Percentiles rank a stretch among this genome's conserved stretches.
Evolutionary conservation across 2,797 vertebrate genomes (phyloP).

Genomic region (Sebastes iracundus): DNA sequence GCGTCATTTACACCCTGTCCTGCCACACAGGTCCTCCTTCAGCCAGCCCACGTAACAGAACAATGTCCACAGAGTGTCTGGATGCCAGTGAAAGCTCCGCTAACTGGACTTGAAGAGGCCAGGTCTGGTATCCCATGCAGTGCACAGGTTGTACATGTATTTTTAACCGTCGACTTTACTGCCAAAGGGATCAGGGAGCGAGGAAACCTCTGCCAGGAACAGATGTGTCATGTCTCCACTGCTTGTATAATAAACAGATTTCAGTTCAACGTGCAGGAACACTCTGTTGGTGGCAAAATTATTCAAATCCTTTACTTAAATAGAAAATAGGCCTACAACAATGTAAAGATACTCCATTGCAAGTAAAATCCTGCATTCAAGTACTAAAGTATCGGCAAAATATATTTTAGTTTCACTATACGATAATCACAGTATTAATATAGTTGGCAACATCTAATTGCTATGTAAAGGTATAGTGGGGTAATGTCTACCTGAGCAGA

Average conservation of each 20-base stretch:
- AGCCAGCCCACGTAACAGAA: slow-evolving; percentile 47
- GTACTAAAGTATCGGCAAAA: neutral
- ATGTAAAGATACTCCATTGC: neutral
- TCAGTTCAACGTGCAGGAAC: slow-evolving; percentile 9
- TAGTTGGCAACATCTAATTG: fast-evolving
- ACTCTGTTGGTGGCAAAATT: neutral
- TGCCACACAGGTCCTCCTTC: slow-evolving; percentile 66
- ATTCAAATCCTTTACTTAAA: neutral
- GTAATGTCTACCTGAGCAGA: too few relatives aligned
- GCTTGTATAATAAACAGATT: slow-evolving; percentile 56
- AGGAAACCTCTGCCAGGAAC: slow-evolving; percentile 67
- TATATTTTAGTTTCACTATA: neutral
- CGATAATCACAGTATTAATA: too few relatives aligned
- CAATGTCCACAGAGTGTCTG: slow-evolving; percentile 66
- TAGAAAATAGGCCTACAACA: neutral
- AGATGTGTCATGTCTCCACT: slow-evolving; percentile 66
- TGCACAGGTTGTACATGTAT: slow-evolving; percentile 58
- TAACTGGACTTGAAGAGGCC: slow-evolving; percentile 44
- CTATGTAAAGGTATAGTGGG: too few relatives aligned
- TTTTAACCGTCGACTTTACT: slow-evolving; percentile 68
- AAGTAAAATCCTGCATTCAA: neutral
- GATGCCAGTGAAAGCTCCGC: slow-evolving; percentile 52
- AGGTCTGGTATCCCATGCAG: slow-evolving; percentile 33
- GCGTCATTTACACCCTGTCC: slow-evolving; percentile 88
- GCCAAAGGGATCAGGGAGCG: slow-evolving; percentile 52